Base-by-base conservation (phyloP, 2,888 invertebrate species). In the Limnephilus rhombicus region DNA sequence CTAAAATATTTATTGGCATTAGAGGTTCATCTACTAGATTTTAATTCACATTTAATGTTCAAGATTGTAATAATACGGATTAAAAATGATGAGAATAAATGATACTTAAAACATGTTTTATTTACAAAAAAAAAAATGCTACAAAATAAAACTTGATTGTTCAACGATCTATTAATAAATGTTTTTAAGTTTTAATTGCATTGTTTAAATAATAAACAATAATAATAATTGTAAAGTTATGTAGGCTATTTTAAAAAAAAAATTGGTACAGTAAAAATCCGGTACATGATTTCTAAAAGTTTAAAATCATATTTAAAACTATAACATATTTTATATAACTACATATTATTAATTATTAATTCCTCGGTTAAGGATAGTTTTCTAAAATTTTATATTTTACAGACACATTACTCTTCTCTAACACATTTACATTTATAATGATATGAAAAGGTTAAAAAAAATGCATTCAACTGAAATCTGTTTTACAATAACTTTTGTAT, bases 121-220 rank as follows among this genome's bases (percentile, higher is more conserved):
- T 83, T 83, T 83, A 83, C 83, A 83, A 83, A 83, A 83, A 83
- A 83, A 83, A 24, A 45, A 83, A 41, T 5, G 37, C 37, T 83
- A 83, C 83, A 83, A 83, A 83, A 83, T 37, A 37, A 37, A 24
- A 24, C 34, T 83, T 13, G 11, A 11, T 68, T 68, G 68, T 68
- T 68, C n/a, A 68, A 68, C 68, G n/a, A 68, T 68, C 68, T 68
- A 68, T 68, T n/a, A 24, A 24, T 68, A 9, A 24, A n/a, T n/a
- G 49, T 24, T 68, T 24, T 68, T n/a, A 68, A 7, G 68, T 68
- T 68, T 68, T 68, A 24, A 68, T 68, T 68, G 24, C 24, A n/a
- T 68, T 18, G 24, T 24, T 24, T 68, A 24, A 24, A 68, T 68
- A 24, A 24, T 68, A n/a, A 68, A 68, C 68, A 68, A 68, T 68